A percentile compares a stretch with the other conserved stretches of the same genome.
These are phyloP conservation scores for Scotopteryx bipunctaria DNA, from an alignment of 2,888 invertebrate species.

Conservation along the genomic window DNA sequence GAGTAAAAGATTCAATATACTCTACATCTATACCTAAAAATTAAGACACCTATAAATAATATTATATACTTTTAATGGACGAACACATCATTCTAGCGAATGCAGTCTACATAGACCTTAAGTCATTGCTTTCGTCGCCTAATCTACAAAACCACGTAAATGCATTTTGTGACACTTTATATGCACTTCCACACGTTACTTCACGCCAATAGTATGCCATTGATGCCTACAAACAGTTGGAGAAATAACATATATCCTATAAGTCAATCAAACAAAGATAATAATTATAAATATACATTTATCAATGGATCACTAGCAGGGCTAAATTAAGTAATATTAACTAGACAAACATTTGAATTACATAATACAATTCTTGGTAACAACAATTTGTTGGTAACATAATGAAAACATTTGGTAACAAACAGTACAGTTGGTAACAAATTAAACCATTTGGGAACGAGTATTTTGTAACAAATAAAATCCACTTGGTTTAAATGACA, in stretches of 20 bases:
- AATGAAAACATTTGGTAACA: no score
- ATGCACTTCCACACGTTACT: constrained; percentile 51
- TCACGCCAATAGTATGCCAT: no score
- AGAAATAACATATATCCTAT: no score
- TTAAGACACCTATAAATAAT: constrained; percentile 70
- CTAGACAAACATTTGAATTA: no score
- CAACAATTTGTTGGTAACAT: no score
- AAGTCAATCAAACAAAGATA: no score
- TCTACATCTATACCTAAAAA: constrained; percentile 44
- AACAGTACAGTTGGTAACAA: neutral
- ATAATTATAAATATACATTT: neutral
- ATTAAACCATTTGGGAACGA: neutral
- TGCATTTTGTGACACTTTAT: constrained; percentile 64
- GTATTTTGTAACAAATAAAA: neutral
- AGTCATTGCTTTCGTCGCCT: constrained; percentile 74
- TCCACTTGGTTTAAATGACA: no score
- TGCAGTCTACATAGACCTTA: constrained; percentile 77
- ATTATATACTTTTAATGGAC: constrained; percentile 77
- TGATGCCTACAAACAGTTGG: no score
- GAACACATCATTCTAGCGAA: constrained; percentile 81
- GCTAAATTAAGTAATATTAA: neutral
- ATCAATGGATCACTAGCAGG: neutral
- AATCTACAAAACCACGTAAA: constrained; percentile 57
- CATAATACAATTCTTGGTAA: no score
- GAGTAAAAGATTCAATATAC: constrained; percentile 8